Conservation (phyloP, 1,140 invertebrate species). For the Bombus turneri region DNA sequence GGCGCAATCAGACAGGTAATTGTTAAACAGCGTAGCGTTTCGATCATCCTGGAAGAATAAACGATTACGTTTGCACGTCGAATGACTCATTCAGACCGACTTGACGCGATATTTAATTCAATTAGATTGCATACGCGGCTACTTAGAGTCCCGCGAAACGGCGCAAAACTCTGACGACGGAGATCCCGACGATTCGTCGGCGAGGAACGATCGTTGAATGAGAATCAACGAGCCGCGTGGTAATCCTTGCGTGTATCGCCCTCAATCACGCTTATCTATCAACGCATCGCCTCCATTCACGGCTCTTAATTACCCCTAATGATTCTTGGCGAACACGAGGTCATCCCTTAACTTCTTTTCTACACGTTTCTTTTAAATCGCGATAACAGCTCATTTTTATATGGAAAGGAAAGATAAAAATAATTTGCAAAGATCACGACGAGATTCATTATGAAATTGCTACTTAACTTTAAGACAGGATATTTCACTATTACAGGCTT, state of each 20-base stretch:
- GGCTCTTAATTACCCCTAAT: slow-evolving; percentile 39
- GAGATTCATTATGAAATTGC: too few species aligned
- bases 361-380: background rate
- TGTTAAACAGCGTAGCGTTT: background rate
- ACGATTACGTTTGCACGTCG: background rate
- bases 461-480: too few species aligned
- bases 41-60: background rate
- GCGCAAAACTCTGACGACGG: background rate
- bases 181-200: slow-evolving; percentile 2
- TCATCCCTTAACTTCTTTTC: background rate
- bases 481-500: too few species aligned
- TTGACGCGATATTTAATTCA: slow-evolving; percentile 40
- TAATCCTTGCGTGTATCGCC: slow-evolving; percentile 20
- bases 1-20: background rate
- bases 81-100: background rate
- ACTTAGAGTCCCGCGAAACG: background rate
- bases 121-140: slow-evolving; percentile 20
- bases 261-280: slow-evolving; percentile 40
- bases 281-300: slow-evolving; percentile 29
- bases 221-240: slow-evolving; percentile 37
- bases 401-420: too few species aligned
- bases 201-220: slow-evolving; percentile 17
- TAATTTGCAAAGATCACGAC: too few species aligned
- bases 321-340: background rate
- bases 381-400: background rate